Percentiles rank a stretch among this genome's conserved stretches.
Conservation (phyloP, 2,888 invertebrate genomes). For the Eupithecia insigniata region DNA sequence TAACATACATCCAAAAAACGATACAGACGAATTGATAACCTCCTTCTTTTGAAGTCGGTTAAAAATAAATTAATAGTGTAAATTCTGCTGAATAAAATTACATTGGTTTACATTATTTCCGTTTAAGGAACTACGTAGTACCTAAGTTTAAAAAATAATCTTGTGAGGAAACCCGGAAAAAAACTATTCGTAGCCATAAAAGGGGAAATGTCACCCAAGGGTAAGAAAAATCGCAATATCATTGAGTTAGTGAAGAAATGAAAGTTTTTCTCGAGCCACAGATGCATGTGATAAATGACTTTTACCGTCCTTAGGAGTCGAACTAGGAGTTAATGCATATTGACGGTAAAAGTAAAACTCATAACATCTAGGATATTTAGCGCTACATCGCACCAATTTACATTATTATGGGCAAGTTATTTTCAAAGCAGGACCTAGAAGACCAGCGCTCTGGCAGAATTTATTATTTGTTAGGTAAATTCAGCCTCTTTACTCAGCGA, state of each 20-base stretch:
- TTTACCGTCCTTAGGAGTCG: constrained; percentile 4
- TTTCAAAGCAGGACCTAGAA: too few species aligned
- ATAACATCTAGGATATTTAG: neutral
- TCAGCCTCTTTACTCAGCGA: too few species aligned
- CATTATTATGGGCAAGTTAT: too few species aligned
- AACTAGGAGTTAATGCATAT: neutral
- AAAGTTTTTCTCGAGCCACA: constrained; percentile 64
- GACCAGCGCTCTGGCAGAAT: too few species aligned
- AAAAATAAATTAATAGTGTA: neutral
- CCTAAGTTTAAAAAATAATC: neutral
- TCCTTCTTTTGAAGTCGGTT: too few species aligned
- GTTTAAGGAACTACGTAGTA: neutral
- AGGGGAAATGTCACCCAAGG: constrained; percentile 52
- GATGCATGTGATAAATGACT: constrained; percentile 74
- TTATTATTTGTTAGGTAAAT: too few species aligned
- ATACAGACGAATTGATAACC: too few species aligned
- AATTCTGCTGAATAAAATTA: neutral
- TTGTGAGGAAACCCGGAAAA: constrained; percentile 20
- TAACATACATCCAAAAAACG: too few species aligned
- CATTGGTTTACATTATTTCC: neutral
- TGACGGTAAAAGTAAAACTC: neutral
- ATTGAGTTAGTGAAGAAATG: constrained; percentile 64
- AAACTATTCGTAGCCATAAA: constrained; percentile 42
- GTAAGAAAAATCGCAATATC: constrained; percentile 69
- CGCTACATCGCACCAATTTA: neutral